Evolutionary conservation across 2,113 vertebrate genomes (phyloP), one percentile per base, ranked within the genome.

Genomic region (Boulengeromyrus knoepffleri): DNA sequence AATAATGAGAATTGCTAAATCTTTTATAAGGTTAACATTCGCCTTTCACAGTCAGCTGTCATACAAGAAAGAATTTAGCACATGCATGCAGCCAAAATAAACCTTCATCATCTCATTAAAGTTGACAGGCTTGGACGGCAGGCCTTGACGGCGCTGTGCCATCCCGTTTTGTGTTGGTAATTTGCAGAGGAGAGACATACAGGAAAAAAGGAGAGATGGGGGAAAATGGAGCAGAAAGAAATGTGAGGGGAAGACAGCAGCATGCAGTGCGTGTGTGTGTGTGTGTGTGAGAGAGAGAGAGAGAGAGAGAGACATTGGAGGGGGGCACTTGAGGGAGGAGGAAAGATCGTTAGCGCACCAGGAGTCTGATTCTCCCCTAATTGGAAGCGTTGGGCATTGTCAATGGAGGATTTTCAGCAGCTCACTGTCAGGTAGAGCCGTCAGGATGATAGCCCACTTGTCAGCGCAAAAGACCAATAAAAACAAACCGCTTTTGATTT

Each of bases 351-450:
- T 96, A 96, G 96, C 96, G 95, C 97, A 93, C 97, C 97, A 95
- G 98, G 96, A 98, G 97, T 97, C 96, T 95, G 96, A 96, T 96
- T 96, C 95, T 93, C 95, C 95, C 96, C 97, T 99, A 99, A 99
- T 99, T 99, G 99, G 99, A 99, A 99, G 98, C 99, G 97, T 98
- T 99, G 99, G 99, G 99, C 98, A 99, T 99, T 99, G 98, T 99
- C 98, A 99, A 96, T 97, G 94, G 97, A 98, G 97, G 97, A 96
- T 99, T 98, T 97, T 97, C 97, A 96, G 97, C 97, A 91, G 97
- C 96, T 98, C 95, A 90, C 97, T 99, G 99, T 99, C 99, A 99
- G 98, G 98, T 98, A 95, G 96, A 96, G 97, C 97, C 97, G 96
- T 98, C 97, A 97, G 96, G 98, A 97, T 99, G 98, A 99, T 99